These are phyloP conservation scores for Xylocampa areola DNA, from an alignment of 2,888 invertebrate genomes.

Conservation along the genomic window DNA sequence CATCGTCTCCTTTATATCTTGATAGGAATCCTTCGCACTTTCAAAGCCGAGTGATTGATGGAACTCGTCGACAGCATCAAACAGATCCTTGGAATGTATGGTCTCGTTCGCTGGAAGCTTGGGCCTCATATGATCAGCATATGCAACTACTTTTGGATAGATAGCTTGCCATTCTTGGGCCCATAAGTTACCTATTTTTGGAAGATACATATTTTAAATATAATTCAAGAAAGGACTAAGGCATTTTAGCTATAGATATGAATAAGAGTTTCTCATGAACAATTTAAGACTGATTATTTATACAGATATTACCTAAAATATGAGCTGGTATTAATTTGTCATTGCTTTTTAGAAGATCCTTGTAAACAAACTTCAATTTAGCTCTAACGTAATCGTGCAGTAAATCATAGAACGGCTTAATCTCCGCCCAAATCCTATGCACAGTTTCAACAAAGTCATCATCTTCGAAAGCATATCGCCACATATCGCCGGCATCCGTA, in stretches of 20 bases:
- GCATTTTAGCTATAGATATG: no score
- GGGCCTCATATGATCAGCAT: conserved; percentile 88
- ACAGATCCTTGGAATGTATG: conserved; percentile 84
- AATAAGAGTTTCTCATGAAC: background rate
- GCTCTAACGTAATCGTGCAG: conserved; percentile 91
- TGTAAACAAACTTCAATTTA: conserved; percentile 88
- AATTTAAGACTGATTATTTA: conserved; percentile 13
- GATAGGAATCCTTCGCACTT: conserved; percentile 90
- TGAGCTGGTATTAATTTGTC: conserved; percentile 92
- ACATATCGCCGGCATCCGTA: conserved; percentile 84
- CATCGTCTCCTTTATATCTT: conserved; percentile 89
- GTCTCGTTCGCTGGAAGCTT: conserved; percentile 79
- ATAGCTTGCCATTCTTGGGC: conserved; percentile 91
- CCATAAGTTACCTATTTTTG: conserved; percentile 92
- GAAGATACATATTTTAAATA: background rate
- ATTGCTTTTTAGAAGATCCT: conserved; percentile 76
- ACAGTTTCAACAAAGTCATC: conserved; percentile 81
- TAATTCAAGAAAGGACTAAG: background rate
- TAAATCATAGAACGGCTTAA: conserved; percentile 91
- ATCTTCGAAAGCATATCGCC: conserved; percentile 84
- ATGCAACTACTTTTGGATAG: conserved; percentile 85
- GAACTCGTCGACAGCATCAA: conserved; percentile 90
- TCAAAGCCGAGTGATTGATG: conserved; percentile 90
- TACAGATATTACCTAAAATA: conserved; percentile 88
- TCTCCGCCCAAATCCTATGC: conserved; percentile 87